Evolutionary conservation across 64 coral and sea anemone species (phyloP), one percentile per base, ranked within the genome.

Genomic region (Porites australiensis): DNA sequence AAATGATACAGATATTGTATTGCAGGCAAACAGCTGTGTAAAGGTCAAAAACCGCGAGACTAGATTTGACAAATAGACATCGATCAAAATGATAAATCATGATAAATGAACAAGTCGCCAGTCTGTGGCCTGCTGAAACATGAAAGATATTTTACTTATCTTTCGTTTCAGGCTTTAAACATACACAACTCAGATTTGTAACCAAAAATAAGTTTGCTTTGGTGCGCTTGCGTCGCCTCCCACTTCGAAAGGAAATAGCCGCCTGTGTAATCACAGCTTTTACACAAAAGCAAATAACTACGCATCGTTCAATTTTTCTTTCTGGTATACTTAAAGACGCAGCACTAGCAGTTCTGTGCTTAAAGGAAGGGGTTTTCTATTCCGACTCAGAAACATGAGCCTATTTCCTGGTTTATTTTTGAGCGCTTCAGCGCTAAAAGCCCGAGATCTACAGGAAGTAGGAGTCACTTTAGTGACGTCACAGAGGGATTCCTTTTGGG

Each of bases 181-280:
- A 84, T 12, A 27, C 55, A 80, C 23, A 60, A 2, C 12, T 12
- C 19, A 44, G 69, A 13, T 19, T 52, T 64, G 51, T 4, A 51
- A 23, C 81, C 43, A 50, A 69, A 37, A 84, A 45, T 13, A 49
- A 68, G 45, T 52, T 50, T 83, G 2, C 43, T 82, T 61, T 43
- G 43, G 2, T 47, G 6, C 10, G 12, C 23, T 9, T 13, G 3
- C 58, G 15, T 19, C 11, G 19, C 16, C 27, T 37, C 27, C 27
- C 12, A 4, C 13, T 16, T 84, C 44, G 20, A 44, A 50, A 3
- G 45, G 18, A 65, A 50, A 19, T 6, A 50, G 48, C 16, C 73
- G 44, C 44, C 81, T 84, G 81, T 68, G 14, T 20, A 68, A 84
- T 50, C 27, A 84, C 81, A 84, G 81, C 81, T 68, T 84, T 21